A percentile compares a stretch with the other conserved stretches of the same genome.
Evolutionary conservation across 2,797 vertebrate genomes (phyloP).

Genomic region (Tapera naevia): DNA sequence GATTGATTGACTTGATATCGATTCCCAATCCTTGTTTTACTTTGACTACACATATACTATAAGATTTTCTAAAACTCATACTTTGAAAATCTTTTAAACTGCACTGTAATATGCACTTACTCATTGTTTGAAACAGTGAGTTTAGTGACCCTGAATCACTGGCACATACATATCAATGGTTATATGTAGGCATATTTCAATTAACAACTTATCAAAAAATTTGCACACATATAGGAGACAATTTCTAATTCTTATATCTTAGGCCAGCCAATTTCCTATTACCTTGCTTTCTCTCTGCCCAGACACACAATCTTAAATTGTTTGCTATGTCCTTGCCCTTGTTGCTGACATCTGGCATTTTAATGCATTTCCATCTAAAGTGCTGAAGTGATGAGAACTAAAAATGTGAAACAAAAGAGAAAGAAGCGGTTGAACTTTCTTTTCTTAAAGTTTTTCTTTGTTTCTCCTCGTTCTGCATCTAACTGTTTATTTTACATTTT

Average conservation of each 20-base stretch:
- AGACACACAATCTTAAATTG: not conserved
- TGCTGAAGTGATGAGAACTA: not conserved
- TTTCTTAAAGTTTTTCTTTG: not conserved
- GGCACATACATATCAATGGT: no score
- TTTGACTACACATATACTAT: no score
- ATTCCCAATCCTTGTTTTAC: no score
- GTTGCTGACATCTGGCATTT: not conserved
- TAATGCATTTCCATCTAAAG: not conserved
- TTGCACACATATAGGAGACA: no score
- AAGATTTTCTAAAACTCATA: no score
- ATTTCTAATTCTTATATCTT: not conserved
- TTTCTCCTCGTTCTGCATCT: not conserved
- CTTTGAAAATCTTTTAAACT: no score
- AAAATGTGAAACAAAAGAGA: not conserved
- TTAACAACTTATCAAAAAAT: no score
- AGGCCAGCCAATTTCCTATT: not conserved
- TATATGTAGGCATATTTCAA: no score
- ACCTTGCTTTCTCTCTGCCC: not conserved
- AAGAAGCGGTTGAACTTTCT: not conserved
- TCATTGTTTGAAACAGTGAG: no score
- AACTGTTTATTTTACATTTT: not conserved
- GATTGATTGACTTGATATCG: no score
- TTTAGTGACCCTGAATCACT: no score
- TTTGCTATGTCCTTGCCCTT: not conserved
- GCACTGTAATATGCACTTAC: no score